These are phyloP conservation scores for Cinara cedri DNA, from an alignment of 2,888 invertebrate genomes.

Conservation along the genomic window DNA sequence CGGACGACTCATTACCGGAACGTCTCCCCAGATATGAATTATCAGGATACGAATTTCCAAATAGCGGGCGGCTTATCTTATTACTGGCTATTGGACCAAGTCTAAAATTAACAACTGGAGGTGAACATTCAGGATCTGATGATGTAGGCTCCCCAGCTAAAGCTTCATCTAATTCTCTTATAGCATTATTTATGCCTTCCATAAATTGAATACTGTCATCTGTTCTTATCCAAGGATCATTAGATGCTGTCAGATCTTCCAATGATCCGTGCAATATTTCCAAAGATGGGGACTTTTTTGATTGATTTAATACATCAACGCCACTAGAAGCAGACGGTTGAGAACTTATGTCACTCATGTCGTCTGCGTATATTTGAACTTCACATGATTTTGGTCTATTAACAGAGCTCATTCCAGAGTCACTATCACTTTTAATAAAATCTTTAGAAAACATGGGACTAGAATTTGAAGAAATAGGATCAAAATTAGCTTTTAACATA, in stretches of 20 bases:
- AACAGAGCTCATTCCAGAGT: conserved; percentile 59
- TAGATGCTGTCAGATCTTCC: conserved; percentile 65
- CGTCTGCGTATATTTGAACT: conserved; percentile 45
- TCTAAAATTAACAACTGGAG: conserved; percentile 63
- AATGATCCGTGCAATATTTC: conserved; percentile 75
- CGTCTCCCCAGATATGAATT: conserved; percentile 36
- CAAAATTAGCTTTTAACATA: conserved; percentile 70
- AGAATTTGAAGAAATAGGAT: conserved; percentile 60
- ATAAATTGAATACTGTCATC: conserved; percentile 66
- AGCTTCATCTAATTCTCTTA: conserved; percentile 71
- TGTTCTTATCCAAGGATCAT: conserved; percentile 43
- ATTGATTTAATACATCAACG: conserved; percentile 51
- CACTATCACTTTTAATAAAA: conserved; percentile 60
- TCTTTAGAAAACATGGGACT: conserved; percentile 56
- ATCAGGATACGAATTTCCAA: conserved; percentile 38
- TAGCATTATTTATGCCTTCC: conserved; percentile 70
- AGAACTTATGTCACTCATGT: conserved; percentile 50
- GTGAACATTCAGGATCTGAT: conserved; percentile 55
- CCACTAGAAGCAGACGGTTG: conserved; percentile 54
- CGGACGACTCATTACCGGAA: conserved; percentile 63
- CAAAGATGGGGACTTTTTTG: conserved; percentile 62
- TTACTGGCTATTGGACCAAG: conserved; percentile 61
- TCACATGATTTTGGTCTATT: conserved; percentile 51
- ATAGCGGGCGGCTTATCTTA: conserved; percentile 43
- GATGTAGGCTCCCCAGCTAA: conserved; percentile 62